Evolutionary conservation across 1,140 invertebrate genomes (phyloP).

Genomic region (Cotesia glomerata): DNA sequence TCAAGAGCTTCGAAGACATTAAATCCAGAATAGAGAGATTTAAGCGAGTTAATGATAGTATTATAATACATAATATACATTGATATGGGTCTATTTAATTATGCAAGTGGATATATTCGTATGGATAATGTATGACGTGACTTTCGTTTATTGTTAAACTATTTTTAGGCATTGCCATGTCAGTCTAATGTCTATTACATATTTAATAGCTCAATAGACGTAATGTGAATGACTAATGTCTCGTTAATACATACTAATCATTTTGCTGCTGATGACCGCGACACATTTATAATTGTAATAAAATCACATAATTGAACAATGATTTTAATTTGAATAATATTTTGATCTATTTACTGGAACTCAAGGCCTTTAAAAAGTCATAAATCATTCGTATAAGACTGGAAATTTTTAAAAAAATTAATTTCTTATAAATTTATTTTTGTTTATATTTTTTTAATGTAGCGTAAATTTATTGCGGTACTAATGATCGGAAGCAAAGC

Average conservation of each 20-base stretch:
- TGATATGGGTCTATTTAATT: not conserved
- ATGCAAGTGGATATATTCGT: not conserved
- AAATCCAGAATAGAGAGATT: not conserved
- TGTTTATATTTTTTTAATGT: too few relatives aligned
- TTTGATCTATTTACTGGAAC: too few relatives aligned
- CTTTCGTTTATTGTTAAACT: constrained; percentile 7
- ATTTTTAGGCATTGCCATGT: constrained; percentile 30
- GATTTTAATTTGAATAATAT: not conserved
- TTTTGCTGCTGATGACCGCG: not conserved
- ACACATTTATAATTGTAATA: constrained; percentile 7
- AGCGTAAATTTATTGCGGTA: not conserved
- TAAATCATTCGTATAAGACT: too few relatives aligned
- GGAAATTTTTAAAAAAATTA: too few relatives aligned
- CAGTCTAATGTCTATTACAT: constrained; percentile 17
- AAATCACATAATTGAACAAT: too few relatives aligned
- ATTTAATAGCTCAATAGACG: constrained; percentile 17
- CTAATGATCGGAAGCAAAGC: not conserved
- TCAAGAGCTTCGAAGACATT: not conserved
- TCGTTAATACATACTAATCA: not conserved
- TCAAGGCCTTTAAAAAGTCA: too few relatives aligned
- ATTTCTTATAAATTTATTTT: too few relatives aligned
- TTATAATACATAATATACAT: not conserved
- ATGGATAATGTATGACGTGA: not conserved
- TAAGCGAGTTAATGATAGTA: not conserved
- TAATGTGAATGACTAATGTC: not conserved